Evolutionary conservation across 2,113 vertebrate species (phyloP).

Genomic region (Otus sunia): DNA sequence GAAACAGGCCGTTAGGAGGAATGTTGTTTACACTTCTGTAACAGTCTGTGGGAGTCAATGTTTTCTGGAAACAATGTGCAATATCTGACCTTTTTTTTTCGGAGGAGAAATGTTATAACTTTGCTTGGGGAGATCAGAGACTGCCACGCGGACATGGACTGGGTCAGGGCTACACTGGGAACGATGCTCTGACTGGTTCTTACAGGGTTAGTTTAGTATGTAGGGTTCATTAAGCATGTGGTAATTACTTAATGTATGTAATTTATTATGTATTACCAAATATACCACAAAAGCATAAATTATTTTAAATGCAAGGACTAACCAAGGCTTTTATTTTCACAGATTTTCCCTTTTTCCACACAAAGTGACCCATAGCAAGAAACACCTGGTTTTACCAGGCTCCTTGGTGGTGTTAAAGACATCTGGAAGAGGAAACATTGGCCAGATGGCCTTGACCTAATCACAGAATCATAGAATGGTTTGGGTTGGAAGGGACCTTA

Average conservation of each 20-base stretch:
- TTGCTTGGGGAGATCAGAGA: accelerated
- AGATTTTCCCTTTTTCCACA: not conserved
- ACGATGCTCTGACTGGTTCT: accelerated
- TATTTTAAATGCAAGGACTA: not conserved
- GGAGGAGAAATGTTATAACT: not conserved
- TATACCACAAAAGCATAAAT: not conserved
- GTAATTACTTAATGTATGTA: not conserved
- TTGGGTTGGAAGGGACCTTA: too few relatives aligned
- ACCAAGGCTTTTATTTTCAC: not conserved
- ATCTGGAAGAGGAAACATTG: not conserved
- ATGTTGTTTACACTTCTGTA: not conserved
- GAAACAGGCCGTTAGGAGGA: not conserved
- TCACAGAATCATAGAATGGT: too few relatives aligned
- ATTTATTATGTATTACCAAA: not conserved
- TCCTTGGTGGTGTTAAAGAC: not conserved
- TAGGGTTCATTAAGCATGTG: not conserved
- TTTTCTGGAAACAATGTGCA: not conserved
- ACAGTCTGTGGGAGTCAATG: not conserved
- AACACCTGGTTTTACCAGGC: accelerated
- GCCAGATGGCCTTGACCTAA: not conserved
- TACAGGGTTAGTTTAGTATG: too few relatives aligned
- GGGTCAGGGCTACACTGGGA: not conserved
- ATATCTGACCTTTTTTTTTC: not conserved
- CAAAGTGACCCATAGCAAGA: not conserved
- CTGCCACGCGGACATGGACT: not conserved